Evolutionary conservation across 2,797 vertebrate species (phyloP).

Genomic region (Scomberomorus guttatus): DNA sequence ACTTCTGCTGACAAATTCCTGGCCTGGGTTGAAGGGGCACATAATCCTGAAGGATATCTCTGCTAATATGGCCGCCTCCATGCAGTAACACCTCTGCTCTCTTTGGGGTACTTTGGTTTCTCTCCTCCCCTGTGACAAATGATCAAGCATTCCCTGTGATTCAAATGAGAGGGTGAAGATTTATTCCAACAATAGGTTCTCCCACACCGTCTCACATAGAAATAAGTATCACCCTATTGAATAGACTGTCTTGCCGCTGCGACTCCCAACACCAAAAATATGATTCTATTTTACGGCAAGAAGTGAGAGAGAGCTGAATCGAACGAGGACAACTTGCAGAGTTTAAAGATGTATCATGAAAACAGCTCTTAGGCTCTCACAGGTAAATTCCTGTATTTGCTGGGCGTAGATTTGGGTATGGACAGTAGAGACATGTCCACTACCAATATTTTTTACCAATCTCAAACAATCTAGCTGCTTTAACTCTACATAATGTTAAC

Average conservation of each 20-base stretch:
- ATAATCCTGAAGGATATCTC: slow-evolving; percentile 91
- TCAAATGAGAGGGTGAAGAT: slow-evolving; percentile 75
- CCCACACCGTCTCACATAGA: slow-evolving; percentile 68
- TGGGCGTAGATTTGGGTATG: no score
- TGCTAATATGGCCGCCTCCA: slow-evolving; percentile 83
- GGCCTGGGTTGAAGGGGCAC: slow-evolving; percentile 87
- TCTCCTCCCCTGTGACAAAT: slow-evolving; percentile 79
- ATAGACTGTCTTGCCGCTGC: slow-evolving; percentile 30
- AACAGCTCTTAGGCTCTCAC: slow-evolving; percentile 4
- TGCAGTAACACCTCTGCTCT: slow-evolving; percentile 70
- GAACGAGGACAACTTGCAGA: slow-evolving; percentile 6
- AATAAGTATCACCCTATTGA: slow-evolving; percentile 40
- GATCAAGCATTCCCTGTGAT: slow-evolving; percentile 71
- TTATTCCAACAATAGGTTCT: slow-evolving; percentile 74
- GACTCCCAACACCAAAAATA: slow-evolving; percentile 45
- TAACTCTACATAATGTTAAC: no score
- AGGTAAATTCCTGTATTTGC: slow-evolving; percentile 48
- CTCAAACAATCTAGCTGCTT: no score
- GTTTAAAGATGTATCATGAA: slow-evolving; percentile 26
- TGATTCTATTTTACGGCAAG: slow-evolving; percentile 42
- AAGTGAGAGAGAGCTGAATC: slow-evolving; percentile 11
- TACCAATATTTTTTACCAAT: no score
- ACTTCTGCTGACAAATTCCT: slow-evolving; percentile 93
- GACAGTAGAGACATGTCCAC: no score
- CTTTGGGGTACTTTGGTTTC: slow-evolving; percentile 73